phyloP scores from a whole-genome alignment of 2,113 vertebrate genomes.

The Scomber scombrus region DNA sequence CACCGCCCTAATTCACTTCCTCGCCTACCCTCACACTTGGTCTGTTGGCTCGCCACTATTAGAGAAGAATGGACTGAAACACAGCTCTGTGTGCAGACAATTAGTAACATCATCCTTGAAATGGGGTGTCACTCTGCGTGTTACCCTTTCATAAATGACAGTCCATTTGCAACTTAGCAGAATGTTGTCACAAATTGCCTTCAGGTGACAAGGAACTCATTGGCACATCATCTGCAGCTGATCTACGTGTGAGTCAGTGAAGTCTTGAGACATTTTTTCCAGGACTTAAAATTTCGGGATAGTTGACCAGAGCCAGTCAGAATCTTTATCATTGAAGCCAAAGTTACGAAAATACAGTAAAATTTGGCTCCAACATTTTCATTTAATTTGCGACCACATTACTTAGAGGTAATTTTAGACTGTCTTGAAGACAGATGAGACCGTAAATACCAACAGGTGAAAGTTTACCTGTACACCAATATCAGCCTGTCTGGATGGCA shows the following conservation, averaged over 20 bases:
- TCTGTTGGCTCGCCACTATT: slow-evolving; percentile 67
- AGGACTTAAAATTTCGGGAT: slow-evolving; percentile 1
- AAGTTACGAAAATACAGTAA: not conserved
- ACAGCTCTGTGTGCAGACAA: slow-evolving; percentile 59
- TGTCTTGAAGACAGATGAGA: slow-evolving; percentile 43
- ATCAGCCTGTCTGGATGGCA: slow-evolving; percentile 66
- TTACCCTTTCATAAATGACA: slow-evolving; percentile 59
- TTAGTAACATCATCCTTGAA: slow-evolving; percentile 70
- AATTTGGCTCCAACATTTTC: not conserved
- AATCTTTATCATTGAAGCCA: not conserved
- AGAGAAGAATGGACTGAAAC: slow-evolving; percentile 62
- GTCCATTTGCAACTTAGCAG: slow-evolving; percentile 10
- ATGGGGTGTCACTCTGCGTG: slow-evolving; percentile 34
- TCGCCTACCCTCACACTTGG: slow-evolving; percentile 67
- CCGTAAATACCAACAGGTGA: slow-evolving; percentile 77
- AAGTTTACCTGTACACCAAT: slow-evolving; percentile 63
- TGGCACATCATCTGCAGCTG: not conserved
- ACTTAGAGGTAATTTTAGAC: slow-evolving; percentile 26
- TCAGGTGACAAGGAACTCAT: slow-evolving; percentile 22
- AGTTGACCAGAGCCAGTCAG: not conserved
- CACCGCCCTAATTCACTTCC: slow-evolving; percentile 81
- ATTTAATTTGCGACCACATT: slow-evolving; percentile 24
- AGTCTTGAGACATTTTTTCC: not conserved
- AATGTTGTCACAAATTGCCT: slow-evolving; percentile 27
- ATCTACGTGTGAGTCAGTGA: not conserved